These are phyloP conservation scores for Rhogogaster chlorosoma DNA, from an alignment of 2,888 invertebrate species.

Conservation along the genomic window DNA sequence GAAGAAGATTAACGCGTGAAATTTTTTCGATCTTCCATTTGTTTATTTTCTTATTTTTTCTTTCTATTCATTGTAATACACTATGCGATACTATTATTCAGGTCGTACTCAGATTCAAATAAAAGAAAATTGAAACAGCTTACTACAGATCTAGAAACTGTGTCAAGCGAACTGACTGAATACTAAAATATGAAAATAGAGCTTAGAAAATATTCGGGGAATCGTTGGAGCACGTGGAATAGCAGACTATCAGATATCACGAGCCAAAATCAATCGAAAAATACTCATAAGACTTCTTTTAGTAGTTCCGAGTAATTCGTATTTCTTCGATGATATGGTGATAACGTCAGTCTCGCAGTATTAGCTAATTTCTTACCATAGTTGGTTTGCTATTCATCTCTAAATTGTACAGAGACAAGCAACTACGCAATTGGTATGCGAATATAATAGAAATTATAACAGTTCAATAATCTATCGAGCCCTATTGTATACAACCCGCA, in stretches of 20 bases:
- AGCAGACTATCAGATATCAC: neutral
- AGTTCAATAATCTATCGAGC: neutral
- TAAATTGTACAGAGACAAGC: neutral
- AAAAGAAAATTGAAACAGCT: neutral
- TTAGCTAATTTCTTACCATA: neutral
- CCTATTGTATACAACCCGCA: neutral
- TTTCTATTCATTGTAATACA: neutral
- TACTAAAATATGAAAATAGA: constrained; percentile 6
- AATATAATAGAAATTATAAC: neutral
- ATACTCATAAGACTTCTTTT: neutral
- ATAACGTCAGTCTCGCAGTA: neutral
- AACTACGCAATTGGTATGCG: neutral
- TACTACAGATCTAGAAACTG: neutral
- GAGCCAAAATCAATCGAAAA: too few relatives aligned
- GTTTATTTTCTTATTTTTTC: neutral
- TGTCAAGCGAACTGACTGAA: neutral
- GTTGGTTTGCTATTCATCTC: neutral
- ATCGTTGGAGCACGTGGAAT: neutral
- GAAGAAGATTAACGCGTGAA: neutral
- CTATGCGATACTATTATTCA: neutral
- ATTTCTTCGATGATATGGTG: neutral
- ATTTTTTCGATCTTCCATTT: neutral
- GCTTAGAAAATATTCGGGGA: neutral
- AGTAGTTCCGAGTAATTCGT: neutral
- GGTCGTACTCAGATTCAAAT: neutral